phyloP scores from a whole-genome alignment of 1,140 invertebrate species.

The Drosophila malerkotliana region DNA sequence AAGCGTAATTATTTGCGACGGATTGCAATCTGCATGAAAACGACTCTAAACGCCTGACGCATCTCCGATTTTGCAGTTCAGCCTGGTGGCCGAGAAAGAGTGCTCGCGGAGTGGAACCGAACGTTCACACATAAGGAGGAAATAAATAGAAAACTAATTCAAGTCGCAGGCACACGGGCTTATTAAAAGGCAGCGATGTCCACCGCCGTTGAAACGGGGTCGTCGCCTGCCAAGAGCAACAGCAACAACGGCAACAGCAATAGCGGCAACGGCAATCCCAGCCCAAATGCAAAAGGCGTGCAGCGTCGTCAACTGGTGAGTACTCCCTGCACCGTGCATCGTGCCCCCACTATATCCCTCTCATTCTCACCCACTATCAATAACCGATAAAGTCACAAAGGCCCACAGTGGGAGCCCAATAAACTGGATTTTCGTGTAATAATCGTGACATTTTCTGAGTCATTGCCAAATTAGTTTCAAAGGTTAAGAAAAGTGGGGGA shows the following conservation, averaged over 20 bases:
- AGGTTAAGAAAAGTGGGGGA: not conserved
- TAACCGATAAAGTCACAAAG: slow-evolving; percentile 39
- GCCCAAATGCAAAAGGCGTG: slow-evolving; percentile 76
- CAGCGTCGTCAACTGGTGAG: slow-evolving; percentile 83
- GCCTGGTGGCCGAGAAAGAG: slow-evolving; percentile 20
- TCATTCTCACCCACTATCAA: slow-evolving; percentile 20
- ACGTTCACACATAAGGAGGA: not conserved
- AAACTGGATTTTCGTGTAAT: not conserved
- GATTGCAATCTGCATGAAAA: slow-evolving; percentile 45
- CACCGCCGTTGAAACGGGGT: slow-evolving; percentile 82
- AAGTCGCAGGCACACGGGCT: not conserved
- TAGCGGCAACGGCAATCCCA: slow-evolving; percentile 65
- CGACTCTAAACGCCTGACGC: slow-evolving; percentile 43
- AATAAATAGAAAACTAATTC: slow-evolving; percentile 8
- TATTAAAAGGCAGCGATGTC: slow-evolving; percentile 67
- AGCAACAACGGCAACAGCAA: slow-evolving; percentile 43
- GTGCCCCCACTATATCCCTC: not conserved
- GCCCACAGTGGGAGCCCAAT: slow-evolving; percentile 6
- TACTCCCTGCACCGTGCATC: slow-evolving; percentile 51
- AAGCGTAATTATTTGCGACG: slow-evolving; percentile 71
- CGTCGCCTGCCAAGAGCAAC: slow-evolving; percentile 82
- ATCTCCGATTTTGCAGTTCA: slow-evolving; percentile 39
- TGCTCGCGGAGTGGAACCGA: slow-evolving; percentile 33
- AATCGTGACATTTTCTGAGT: not conserved
- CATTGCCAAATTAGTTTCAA: not conserved